Conservation (phyloP, 1,140 invertebrate species). For the Agrypnia vestita region DNA sequence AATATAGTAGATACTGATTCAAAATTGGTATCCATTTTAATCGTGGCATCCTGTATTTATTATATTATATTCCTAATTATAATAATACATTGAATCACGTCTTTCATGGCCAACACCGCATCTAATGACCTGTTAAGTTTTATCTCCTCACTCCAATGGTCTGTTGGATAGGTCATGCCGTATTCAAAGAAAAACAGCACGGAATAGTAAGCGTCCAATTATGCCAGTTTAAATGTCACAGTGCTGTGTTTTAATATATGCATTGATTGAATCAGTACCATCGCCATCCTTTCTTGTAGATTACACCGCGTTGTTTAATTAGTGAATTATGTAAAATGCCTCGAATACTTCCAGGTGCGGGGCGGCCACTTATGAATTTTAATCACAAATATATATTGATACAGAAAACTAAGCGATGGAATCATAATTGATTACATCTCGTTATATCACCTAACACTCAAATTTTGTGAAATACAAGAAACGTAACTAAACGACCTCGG, state of each 20-base stretch:
- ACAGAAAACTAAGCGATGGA: too few relatives aligned
- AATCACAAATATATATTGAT: too few relatives aligned
- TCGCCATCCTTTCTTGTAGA: slow-evolving; percentile 18
- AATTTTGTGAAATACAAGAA: too few relatives aligned
- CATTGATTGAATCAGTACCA: slow-evolving; percentile 34
- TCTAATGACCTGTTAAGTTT: slow-evolving; percentile 21
- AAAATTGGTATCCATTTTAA: too few relatives aligned
- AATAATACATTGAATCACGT: not conserved
- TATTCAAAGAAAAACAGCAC: slow-evolving; percentile 1
- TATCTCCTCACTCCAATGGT: slow-evolving; percentile 11
- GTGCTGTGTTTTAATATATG: slow-evolving; percentile 3
- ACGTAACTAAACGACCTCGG: too few relatives aligned
- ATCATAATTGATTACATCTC: too few relatives aligned
- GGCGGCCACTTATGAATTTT: not conserved
- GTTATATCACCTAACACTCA: too few relatives aligned
- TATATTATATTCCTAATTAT: not conserved
- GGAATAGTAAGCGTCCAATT: slow-evolving; percentile 28
- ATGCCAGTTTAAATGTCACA: slow-evolving; percentile 33
- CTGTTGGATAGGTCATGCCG: slow-evolving; percentile 34
- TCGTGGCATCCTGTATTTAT: not conserved
- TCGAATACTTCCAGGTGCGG: not conserved
- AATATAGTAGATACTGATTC: too few relatives aligned
- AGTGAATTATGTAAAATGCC: not conserved
- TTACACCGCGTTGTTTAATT: not conserved
- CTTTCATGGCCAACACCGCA: not conserved